These are phyloP conservation scores for Ichneumoninae sp. DNA, from an alignment of 2,888 invertebrate species.

Conservation along the genomic window DNA sequence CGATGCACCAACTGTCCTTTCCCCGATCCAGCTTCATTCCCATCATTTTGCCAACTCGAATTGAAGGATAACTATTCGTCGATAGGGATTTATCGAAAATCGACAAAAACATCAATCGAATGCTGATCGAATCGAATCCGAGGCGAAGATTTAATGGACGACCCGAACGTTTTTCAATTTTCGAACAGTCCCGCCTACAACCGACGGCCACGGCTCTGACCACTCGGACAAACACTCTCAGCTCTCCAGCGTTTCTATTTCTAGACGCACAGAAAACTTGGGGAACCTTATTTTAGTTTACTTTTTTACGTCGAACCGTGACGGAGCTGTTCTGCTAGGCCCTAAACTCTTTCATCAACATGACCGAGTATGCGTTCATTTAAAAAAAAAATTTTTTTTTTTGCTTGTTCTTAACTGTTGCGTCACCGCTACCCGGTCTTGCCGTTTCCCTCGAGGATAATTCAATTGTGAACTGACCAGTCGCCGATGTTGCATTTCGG, in stretches of 20 bases:
- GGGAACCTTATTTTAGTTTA: slow-evolving; percentile 62
- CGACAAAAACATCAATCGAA: not conserved
- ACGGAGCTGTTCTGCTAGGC: slow-evolving; percentile 53
- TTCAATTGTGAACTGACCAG: slow-evolving; percentile 52
- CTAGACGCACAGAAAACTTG: slow-evolving; percentile 65
- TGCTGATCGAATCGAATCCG: not conserved
- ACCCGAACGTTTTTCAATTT: slow-evolving; percentile 31
- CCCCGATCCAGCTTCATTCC: slow-evolving; percentile 14
- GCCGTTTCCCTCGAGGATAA: slow-evolving; percentile 11
- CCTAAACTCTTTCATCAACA: slow-evolving; percentile 68
- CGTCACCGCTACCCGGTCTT: slow-evolving; percentile 29
- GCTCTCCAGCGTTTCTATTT: slow-evolving; percentile 77
- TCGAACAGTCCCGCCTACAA: slow-evolving; percentile 65
- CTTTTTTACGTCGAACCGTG: slow-evolving; percentile 66
- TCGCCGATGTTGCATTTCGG: slow-evolving; percentile 35
- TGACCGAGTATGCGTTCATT: slow-evolving; percentile 71
- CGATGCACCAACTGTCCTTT: slow-evolving; percentile 10
- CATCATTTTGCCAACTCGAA: slow-evolving; percentile 12
- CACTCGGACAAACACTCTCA: slow-evolving; percentile 65
- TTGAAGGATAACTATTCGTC: not conserved
- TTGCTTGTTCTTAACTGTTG: slow-evolving; percentile 30
- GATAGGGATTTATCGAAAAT: not conserved
- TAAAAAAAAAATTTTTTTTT: slow-evolving; percentile 5
- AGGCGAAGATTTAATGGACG: not conserved
- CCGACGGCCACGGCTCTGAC: slow-evolving; percentile 41